Evolutionary conservation across 2,888 invertebrate genomes (phyloP).

Genomic region (Slavum lentiscoides): DNA sequence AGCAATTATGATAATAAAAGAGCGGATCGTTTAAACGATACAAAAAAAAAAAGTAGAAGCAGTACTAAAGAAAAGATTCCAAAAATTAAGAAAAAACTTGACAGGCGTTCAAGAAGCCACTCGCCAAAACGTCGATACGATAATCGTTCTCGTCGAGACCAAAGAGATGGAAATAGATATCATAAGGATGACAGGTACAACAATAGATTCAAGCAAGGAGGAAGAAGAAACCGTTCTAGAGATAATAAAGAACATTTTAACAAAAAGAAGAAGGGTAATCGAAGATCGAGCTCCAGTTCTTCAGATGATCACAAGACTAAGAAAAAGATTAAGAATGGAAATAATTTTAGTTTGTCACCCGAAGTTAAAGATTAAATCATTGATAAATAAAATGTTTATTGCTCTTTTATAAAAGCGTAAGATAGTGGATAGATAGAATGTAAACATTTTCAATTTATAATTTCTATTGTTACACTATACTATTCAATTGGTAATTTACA

Average conservation of each 20-base stretch:
- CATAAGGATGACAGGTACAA: conserved; percentile 22
- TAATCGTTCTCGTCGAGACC: conserved; percentile 18
- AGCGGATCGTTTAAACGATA: background rate
- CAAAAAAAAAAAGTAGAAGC: conserved; percentile 6
- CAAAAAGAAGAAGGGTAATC: conserved; percentile 33
- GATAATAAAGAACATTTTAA: conserved; percentile 24
- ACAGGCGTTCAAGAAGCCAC: conserved; percentile 28
- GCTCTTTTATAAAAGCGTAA: background rate
- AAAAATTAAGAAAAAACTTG: conserved; percentile 34
- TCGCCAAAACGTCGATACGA: conserved; percentile 17
- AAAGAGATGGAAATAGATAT: conserved; percentile 17
- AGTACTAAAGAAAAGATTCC: conserved; percentile 5
- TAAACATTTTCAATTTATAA: conserved; percentile 1
- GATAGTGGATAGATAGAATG: background rate
- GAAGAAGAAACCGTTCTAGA: conserved; percentile 19
- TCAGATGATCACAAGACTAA: conserved; percentile 20
- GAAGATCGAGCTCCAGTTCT: conserved; percentile 35
- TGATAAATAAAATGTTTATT: background rate
- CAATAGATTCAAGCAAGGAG: background rate
- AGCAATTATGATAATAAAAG: conserved; percentile 18
- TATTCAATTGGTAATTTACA: background rate
- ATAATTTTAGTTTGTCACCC: conserved; percentile 39
- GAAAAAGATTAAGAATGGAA: conserved; percentile 27
- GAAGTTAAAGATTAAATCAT: conserved; percentile 45
- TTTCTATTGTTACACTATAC: background rate